A percentile compares a stretch with the other conserved stretches of the same genome.
phyloP scores from a whole-genome alignment of 1,140 invertebrate genomes.

The Drosophila dunni region DNA sequence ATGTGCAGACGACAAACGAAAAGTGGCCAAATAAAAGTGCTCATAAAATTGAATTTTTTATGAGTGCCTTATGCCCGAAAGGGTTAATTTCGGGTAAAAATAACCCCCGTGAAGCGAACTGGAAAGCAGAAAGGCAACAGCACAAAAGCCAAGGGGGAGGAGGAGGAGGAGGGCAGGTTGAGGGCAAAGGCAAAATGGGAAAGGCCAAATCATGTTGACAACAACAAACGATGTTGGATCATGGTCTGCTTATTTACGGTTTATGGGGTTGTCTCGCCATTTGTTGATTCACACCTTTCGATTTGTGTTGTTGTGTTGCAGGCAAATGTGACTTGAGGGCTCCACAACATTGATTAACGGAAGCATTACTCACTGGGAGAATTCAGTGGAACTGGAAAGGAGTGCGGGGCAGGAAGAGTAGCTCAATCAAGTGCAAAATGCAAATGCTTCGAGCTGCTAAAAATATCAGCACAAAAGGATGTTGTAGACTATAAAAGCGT shows the following conservation, averaged over 20 bases:
- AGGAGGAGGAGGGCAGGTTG: neutral
- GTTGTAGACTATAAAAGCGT: constrained; percentile 66
- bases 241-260: neutral
- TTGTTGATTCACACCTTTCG: constrained; percentile 81
- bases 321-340: neutral
- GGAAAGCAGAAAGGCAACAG: constrained; percentile 51
- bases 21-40: constrained; percentile 78
- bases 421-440: constrained; percentile 78
- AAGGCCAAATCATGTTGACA: constrained; percentile 61
- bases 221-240: constrained; percentile 37
- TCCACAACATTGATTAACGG: constrained; percentile 64
- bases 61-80: constrained; percentile 67
- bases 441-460: constrained; percentile 73
- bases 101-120: constrained; percentile 49
- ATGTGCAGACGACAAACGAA: constrained; percentile 57
- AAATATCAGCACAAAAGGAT: constrained; percentile 76
- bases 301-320: constrained; percentile 16
- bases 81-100: constrained; percentile 66
- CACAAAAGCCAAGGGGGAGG: constrained; percentile 1
- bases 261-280: constrained; percentile 38
- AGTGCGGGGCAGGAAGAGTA: neutral
- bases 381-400: neutral
- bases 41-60: constrained; percentile 84
- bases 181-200: constrained; percentile 40
- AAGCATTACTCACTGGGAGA: constrained; percentile 70